phyloP scores from a whole-genome alignment of 2,113 vertebrate species.

The Gadus macrocephalus region DNA sequence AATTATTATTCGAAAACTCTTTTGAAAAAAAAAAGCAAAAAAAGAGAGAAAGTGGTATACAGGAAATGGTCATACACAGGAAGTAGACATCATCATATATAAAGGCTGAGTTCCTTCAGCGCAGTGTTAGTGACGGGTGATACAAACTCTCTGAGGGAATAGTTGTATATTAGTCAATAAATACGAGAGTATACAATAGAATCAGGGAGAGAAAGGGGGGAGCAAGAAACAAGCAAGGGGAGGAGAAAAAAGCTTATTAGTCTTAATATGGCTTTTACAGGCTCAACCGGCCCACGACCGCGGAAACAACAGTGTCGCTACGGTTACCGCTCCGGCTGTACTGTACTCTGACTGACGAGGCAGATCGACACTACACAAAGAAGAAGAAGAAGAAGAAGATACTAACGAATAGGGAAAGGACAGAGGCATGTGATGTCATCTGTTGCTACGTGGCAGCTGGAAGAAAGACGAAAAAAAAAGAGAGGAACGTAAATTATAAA shows the following conservation, averaged over 20 bases:
- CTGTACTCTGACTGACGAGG: neutral
- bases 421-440: conserved; percentile 6
- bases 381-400: neutral
- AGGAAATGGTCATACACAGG: conserved; percentile 55
- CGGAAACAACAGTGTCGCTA: conserved; percentile 13
- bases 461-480: conserved; percentile 8
- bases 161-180: conserved; percentile 63
- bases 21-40: conserved; percentile 36
- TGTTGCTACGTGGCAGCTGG: neutral
- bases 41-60: conserved; percentile 51
- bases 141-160: conserved; percentile 67
- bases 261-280: conserved; percentile 64
- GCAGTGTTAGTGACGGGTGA: conserved; percentile 73
- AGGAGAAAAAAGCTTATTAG: conserved; percentile 37
- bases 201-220: conserved; percentile 18
- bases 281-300: conserved; percentile 45
- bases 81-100: conserved; percentile 59
- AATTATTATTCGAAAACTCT: conserved; percentile 51
- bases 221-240: conserved; percentile 23
- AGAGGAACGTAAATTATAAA: neutral
- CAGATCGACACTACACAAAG: conserved; percentile 15
- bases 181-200: conserved; percentile 63
- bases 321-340: conserved; percentile 2
- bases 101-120: conserved; percentile 65
- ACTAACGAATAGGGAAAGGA: neutral